phyloP scores from a whole-genome alignment of 37 sponge, comb jelly and placozoan genomes.

The Cliona cf. orientalis region DNA sequence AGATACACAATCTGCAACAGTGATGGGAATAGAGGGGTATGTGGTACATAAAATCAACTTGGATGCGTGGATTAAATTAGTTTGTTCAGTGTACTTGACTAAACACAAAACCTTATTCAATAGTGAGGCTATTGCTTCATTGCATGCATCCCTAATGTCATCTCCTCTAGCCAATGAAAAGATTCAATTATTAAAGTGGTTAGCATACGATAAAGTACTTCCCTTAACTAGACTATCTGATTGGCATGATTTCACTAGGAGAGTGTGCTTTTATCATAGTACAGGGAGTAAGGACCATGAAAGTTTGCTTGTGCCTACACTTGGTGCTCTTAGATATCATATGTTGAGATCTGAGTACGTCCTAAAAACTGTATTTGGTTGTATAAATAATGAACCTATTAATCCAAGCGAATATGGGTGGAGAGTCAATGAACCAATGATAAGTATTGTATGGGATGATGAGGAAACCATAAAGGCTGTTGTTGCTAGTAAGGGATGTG shows the following conservation, averaged over 20 bases:
- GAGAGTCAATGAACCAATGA: neutral
- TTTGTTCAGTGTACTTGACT: neutral
- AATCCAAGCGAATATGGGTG: too few species aligned
- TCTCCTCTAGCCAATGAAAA: conserved; percentile 1
- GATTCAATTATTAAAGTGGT: neutral
- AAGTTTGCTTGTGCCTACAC: neutral
- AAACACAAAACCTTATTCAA: conserved; percentile 7
- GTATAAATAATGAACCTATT: neutral
- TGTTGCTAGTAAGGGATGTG: neutral
- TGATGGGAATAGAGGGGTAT: neutral
- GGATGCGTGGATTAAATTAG: neutral
- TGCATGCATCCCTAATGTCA: neutral
- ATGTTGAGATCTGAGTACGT: neutral
- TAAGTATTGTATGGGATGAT: neutral
- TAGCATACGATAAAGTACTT: neutral
- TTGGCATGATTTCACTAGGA: conserved; percentile 12
- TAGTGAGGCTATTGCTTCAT: neutral
- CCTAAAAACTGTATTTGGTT: neutral
- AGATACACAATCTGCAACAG: neutral
- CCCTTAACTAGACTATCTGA: neutral
- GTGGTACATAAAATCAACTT: neutral
- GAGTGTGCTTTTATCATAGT: neutral
- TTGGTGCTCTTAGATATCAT: neutral
- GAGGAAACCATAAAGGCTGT: neutral
- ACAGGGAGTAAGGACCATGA: conserved; percentile 5